Base-by-base conservation (phyloP, 2,797 vertebrate genomes). In the Myotis daubentonii region DNA sequence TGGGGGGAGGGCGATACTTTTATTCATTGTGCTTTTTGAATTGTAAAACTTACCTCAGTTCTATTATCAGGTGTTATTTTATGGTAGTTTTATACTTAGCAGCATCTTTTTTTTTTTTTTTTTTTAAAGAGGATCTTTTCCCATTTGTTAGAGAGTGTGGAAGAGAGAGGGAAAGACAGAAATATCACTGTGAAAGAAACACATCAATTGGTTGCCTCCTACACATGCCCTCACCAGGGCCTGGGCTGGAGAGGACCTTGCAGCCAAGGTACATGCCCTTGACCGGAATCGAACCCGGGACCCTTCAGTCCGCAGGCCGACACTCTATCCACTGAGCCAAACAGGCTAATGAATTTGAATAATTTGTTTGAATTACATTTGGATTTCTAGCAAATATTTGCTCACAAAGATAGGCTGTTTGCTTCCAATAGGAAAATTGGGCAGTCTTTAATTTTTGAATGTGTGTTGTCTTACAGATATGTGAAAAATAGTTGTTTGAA, bases 401-500 rank as follows among this genome's bases (percentile, higher is more conserved):
- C 53, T 91, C 19, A 82, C 47, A 65, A 92, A 92, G 68, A 51
- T 28, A 89, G 49, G 28, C 38, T 89, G 9, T 93, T 96, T 89
- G 36, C 79, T 95, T 88, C 47, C 80, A 87, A 90, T 87, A 78
- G 91, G 60, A 89, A 90, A 86, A 80, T 25, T 51, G 55, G 36
- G n/a, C 15, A 90, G 44, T 71, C 30, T 65, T 30, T 85, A 72
- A 36, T 83, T 76, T 96, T 94, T 89, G 30, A 82, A 75, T 70
- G 68, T 16, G 12, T 62, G 28, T 90, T 93, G 60, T 91, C 36
- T 91, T 95, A 79, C 28, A 81, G 28, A 80, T 87, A 79, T 66
- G 22, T 95, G 49, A 94, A 76, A 94, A 88, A 60, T 84, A 76
- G 28, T 41, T 86, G 4, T 92, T 94, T 89, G 78, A 93, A 84